phyloP scores from a whole-genome alignment of 2,113 vertebrate genomes.

The Heloderma charlesbogerti region DNA sequence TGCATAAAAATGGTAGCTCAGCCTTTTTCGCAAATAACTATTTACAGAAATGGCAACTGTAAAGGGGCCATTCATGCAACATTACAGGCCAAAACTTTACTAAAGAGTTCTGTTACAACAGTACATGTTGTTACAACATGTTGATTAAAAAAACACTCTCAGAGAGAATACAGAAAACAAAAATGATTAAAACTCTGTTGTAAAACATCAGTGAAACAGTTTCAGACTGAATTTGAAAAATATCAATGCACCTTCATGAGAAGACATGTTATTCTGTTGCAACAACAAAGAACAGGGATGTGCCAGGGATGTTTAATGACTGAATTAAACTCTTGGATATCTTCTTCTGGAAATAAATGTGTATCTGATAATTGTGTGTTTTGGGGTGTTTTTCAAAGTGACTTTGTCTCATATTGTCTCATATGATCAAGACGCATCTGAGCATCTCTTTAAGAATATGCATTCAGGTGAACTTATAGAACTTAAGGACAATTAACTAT shows the following conservation, averaged over 20 bases:
- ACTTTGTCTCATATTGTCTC: slow-evolving; percentile 16
- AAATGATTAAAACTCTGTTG: no score
- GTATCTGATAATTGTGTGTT: not conserved
- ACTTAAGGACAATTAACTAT: slow-evolving; percentile 22
- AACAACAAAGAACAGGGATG: not conserved
- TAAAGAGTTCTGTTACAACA: no score
- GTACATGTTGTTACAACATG: no score
- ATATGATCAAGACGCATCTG: slow-evolving; percentile 8
- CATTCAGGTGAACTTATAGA: not conserved
- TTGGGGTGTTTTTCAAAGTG: slow-evolving; percentile 39
- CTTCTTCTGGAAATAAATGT: not conserved
- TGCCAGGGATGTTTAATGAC: slow-evolving; percentile 7
- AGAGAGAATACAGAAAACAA: no score
- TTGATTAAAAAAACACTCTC: no score
- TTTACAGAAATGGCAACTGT: no score
- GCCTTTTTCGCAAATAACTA: no score
- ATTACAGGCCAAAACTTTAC: no score
- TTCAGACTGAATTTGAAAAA: not conserved
- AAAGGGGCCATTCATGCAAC: no score
- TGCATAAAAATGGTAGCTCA: no score
- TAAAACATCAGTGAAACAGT: slow-evolving; percentile 18
- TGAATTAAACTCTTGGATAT: not conserved
- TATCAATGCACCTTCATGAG: not conserved
- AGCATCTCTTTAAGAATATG: slow-evolving; percentile 20
- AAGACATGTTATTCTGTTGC: not conserved